Percentiles rank a stretch among this genome's conserved stretches.
Evolutionary conservation across 2,888 invertebrate genomes (phyloP).

Genomic region (Smittia sp.): DNA sequence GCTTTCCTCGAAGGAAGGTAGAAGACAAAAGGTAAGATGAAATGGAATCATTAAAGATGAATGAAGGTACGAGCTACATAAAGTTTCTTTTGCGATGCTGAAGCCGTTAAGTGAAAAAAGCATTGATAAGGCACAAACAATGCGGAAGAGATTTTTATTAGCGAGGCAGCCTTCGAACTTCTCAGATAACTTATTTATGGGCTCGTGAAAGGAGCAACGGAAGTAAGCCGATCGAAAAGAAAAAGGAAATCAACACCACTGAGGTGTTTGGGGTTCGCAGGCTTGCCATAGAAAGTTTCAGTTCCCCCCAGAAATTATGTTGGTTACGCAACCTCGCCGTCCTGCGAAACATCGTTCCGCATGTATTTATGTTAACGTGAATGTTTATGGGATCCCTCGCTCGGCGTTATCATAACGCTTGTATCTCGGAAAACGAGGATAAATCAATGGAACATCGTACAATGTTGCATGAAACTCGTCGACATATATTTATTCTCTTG

Average conservation of each 20-base stretch:
- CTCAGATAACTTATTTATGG: conserved; percentile 6
- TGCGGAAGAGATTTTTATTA: conserved; percentile 13
- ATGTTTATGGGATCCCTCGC: neutral
- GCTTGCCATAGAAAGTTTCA: too few relatives aligned
- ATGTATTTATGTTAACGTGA: too few relatives aligned
- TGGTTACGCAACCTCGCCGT: too few relatives aligned
- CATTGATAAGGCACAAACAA: conserved; percentile 6
- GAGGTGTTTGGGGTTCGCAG: too few relatives aligned
- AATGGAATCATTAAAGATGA: conserved; percentile 29
- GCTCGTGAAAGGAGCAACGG: neutral
- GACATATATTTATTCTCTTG: neutral
- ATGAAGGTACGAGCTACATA: conserved; percentile 8
- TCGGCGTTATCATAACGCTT: neutral
- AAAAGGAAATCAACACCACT: neutral
- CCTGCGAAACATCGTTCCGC: too few relatives aligned
- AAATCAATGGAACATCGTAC: conserved; percentile 7
- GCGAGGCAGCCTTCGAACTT: neutral
- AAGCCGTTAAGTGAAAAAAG: conserved; percentile 12
- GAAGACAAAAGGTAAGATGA: conserved; percentile 6
- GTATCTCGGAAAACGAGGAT: conserved; percentile 5
- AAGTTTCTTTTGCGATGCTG: neutral
- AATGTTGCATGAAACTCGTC: neutral
- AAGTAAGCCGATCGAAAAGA: neutral
- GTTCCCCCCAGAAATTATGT: too few relatives aligned
- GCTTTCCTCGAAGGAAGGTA: neutral